These are phyloP conservation scores for Noctuana brunneofusca DNA, from an alignment of 2,888 invertebrate genomes.

Conservation along the genomic window DNA sequence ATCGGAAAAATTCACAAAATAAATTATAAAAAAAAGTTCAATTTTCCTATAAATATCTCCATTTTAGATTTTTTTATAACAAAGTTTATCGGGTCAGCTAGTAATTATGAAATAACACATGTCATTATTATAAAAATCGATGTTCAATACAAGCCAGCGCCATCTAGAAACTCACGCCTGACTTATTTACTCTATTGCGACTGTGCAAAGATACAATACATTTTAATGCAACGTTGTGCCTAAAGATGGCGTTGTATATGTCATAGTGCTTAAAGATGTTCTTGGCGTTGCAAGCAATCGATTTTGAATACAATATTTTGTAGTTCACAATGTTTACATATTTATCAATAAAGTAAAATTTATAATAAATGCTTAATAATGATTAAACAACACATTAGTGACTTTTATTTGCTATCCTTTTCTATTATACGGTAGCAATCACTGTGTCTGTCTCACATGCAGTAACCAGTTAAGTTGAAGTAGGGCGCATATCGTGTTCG, in stretches of 20 bases:
- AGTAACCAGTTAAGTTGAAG: slow-evolving; percentile 68
- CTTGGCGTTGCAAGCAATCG: not conserved
- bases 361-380: not conserved
- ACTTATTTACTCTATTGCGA: not conserved
- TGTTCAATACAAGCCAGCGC: slow-evolving; percentile 7
- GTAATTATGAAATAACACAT: too few species aligned
- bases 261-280: not conserved
- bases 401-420: slow-evolving; percentile 36
- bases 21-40: too few species aligned
- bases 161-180: slow-evolving; percentile 8
- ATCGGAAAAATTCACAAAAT: too few species aligned
- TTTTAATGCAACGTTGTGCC: slow-evolving; percentile 17
- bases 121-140: not conserved
- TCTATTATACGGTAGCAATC: slow-evolving; percentile 46
- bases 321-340: not conserved
- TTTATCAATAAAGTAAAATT: not conserved
- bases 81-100: too few species aligned
- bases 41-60: too few species aligned
- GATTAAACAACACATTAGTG: not conserved
- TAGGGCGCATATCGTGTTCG: slow-evolving; percentile 74
- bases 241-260: slow-evolving; percentile 36
- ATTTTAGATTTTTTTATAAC: too few species aligned
- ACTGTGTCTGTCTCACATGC: slow-evolving; percentile 65
- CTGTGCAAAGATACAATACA: not conserved
- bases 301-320: not conserved